Evolutionary conservation across 2,797 vertebrate genomes (phyloP).

Genomic region (Acomys russatus): DNA sequence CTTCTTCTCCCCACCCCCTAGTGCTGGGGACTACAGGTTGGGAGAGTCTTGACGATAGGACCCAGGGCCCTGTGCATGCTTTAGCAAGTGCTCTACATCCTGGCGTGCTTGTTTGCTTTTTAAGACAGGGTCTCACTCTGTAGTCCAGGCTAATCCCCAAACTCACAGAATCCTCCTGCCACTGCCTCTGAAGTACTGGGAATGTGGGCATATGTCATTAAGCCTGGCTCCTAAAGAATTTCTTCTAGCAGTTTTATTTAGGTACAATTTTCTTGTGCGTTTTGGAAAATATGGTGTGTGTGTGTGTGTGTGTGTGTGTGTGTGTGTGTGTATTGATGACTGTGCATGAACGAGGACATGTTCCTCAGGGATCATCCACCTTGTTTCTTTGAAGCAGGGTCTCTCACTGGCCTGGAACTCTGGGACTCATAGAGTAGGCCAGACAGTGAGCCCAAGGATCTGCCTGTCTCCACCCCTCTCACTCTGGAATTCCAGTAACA

Average conservation of each 20-base stretch:
- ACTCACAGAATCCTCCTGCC: background rate
- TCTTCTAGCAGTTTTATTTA: background rate
- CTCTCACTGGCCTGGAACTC: background rate
- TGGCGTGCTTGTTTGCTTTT: background rate
- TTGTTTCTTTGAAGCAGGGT: background rate
- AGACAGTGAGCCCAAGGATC: background rate
- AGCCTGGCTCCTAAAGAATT: background rate
- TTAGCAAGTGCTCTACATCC: background rate
- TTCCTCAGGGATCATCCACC: background rate
- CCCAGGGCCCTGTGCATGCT: too few species aligned
- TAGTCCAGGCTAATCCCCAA: background rate
- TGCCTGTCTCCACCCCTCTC: too few species aligned
- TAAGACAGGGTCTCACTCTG: background rate
- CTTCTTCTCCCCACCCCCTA: background rate
- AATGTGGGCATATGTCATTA: background rate
- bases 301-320: background rate
- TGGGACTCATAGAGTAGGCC: background rate
- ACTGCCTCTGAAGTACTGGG: background rate
- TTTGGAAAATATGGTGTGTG: background rate
- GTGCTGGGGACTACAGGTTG: background rate
- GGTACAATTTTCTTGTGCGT: background rate
- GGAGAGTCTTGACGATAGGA: background rate
- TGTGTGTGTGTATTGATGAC: background rate
- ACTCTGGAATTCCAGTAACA: background rate
- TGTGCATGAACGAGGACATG: background rate